Percentiles rank a stretch among this genome's conserved stretches.
Evolutionary conservation across 2,113 vertebrate genomes (phyloP).

Genomic region (Turdus rufiventris): DNA sequence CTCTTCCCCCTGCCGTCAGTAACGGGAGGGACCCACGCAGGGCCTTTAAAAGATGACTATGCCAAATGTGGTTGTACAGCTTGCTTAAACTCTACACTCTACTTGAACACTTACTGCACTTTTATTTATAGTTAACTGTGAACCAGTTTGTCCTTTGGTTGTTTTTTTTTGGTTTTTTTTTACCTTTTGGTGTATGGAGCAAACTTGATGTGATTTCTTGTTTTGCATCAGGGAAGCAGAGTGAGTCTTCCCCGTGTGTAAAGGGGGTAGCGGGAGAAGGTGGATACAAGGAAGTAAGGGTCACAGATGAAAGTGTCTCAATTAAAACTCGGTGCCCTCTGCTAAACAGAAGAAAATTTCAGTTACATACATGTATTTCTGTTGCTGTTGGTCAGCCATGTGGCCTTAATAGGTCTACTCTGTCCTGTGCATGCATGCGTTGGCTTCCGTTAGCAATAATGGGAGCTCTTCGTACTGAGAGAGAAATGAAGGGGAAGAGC

Average conservation of each 20-base stretch:
- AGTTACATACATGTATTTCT: conserved; percentile 32
- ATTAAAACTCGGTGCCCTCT: conserved; percentile 34
- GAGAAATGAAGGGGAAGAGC: neutral
- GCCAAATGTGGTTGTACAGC: conserved; percentile 50
- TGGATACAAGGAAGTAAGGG: conserved; percentile 29
- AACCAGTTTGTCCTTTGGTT: conserved; percentile 58
- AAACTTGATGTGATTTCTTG: conserved; percentile 43
- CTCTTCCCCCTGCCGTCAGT: conserved; percentile 80
- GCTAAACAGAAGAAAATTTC: conserved; percentile 26
- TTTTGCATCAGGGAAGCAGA: conserved; percentile 46
- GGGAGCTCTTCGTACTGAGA: neutral
- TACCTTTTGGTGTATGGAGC: conserved; percentile 53
- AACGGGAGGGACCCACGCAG: conserved; percentile 95
- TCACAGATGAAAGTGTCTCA: neutral
- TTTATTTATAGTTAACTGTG: conserved; percentile 86
- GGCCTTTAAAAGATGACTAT: conserved; percentile 81
- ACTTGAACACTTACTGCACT: conserved; percentile 99
- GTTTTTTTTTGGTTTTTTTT: neutral
- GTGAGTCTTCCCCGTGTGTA: conserved; percentile 10
- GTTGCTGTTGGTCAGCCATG: conserved; percentile 49
- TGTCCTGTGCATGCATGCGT: neutral
- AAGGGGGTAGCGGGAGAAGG: neutral
- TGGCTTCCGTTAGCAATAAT: conserved; percentile 13
- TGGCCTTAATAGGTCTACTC: conserved; percentile 66
- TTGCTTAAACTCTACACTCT: conserved; percentile 78